These are phyloP conservation scores for Cryptomyrus ogoouensis DNA, from an alignment of 2,113 vertebrate species.

Conservation along the genomic window DNA sequence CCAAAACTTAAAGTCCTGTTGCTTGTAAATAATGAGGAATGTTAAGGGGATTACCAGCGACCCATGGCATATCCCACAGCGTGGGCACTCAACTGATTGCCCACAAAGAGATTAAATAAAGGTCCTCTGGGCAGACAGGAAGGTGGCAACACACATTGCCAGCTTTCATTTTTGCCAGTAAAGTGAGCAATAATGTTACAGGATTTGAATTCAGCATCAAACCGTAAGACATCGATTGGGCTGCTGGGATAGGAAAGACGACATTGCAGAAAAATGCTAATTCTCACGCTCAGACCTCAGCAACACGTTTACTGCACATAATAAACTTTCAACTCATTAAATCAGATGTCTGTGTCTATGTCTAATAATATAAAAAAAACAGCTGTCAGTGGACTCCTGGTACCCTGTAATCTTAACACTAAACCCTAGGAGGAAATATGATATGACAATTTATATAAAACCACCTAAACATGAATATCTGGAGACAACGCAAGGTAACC, in stretches of 20 bases:
- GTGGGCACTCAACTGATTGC: constrained; percentile 38
- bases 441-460: not conserved
- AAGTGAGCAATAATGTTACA: constrained; percentile 23
- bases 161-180: constrained; percentile 26
- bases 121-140: constrained; percentile 22
- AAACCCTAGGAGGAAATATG: not conserved
- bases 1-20: constrained; percentile 21
- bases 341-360: constrained; percentile 8
- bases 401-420: not conserved
- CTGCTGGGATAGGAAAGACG: not conserved
- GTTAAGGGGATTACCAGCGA: constrained; percentile 59
- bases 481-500: not conserved
- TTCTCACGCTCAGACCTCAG: constrained; percentile 46
- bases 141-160: constrained; percentile 9
- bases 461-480: not conserved
- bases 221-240: not conserved
- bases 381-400: not conserved
- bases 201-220: constrained; percentile 13
- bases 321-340: constrained; percentile 56
- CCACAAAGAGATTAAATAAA: constrained; percentile 34
- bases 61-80: constrained; percentile 49
- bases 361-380: not conserved
- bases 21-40: constrained; percentile 53
- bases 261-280: constrained; percentile 34
- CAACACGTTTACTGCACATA: constrained; percentile 50